These are phyloP conservation scores for Atlantisia rogersi DNA, from an alignment of 2,113 vertebrate genomes.

Conservation along the genomic window DNA sequence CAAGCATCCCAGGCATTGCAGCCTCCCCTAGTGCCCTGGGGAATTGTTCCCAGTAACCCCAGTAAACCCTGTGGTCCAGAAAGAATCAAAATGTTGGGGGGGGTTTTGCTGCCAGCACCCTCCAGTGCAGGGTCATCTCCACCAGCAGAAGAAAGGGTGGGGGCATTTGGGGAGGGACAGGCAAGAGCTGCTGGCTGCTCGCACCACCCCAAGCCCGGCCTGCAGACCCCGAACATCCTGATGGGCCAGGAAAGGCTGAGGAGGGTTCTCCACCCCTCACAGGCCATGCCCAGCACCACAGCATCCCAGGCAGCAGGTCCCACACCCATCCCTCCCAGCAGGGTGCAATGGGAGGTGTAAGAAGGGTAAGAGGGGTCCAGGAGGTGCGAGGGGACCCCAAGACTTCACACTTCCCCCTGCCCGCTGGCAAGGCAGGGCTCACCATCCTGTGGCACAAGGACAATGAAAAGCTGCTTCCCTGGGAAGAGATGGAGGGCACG, in stretches of 20 bases:
- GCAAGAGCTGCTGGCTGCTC: not conserved
- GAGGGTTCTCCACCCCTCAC: not conserved
- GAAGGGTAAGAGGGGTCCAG: not conserved
- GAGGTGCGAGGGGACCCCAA: not conserved
- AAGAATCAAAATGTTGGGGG: not conserved
- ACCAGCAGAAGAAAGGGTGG: not conserved
- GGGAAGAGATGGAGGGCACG: not conserved
- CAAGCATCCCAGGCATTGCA: not conserved
- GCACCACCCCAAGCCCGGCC: not conserved
- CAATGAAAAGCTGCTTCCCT: not conserved
- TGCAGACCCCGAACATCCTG: not conserved
- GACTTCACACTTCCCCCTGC: not conserved
- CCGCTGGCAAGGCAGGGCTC: not conserved
- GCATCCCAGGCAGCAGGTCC: not conserved
- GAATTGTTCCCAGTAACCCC: not conserved
- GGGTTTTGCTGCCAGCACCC: not conserved
- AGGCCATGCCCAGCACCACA: not conserved
- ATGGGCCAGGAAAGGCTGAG: not conserved
- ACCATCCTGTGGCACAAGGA: not conserved
- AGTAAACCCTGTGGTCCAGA: not conserved
- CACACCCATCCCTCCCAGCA: not conserved
- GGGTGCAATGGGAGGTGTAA: accelerated
- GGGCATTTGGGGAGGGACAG: not conserved
- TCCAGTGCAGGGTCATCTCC: not conserved
- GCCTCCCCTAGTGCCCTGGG: not conserved